These are phyloP conservation scores for Conchocele bisecta DNA, from an alignment of 2,888 invertebrate genomes.

Conservation along the genomic window DNA sequence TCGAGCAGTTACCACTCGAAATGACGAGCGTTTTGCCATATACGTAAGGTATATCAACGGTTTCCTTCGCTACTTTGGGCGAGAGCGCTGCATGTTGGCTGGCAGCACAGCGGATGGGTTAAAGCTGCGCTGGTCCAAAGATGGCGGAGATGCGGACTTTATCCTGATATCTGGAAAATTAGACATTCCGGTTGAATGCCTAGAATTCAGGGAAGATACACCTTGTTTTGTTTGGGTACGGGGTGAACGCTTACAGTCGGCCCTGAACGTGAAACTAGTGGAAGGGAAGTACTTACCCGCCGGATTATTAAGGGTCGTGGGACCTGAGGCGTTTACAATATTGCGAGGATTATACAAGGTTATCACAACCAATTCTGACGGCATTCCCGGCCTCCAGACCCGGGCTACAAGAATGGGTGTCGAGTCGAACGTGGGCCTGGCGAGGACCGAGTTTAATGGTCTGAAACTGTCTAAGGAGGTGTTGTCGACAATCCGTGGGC, in stretches of 20 bases:
- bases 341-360: neutral
- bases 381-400: neutral
- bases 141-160: constrained; percentile 52
- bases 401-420: constrained; percentile 2
- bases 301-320: neutral
- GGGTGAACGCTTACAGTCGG: constrained; percentile 16
- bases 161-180: constrained; percentile 35
- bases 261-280: neutral
- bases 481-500: no score
- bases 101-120: constrained; percentile 47
- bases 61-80: constrained; percentile 28
- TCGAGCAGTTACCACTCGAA: neutral
- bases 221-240: constrained; percentile 49
- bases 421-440: constrained; percentile 17
- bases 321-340: constrained; percentile 20
- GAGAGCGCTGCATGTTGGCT: constrained; percentile 28
- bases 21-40: constrained; percentile 3
- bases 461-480: no score
- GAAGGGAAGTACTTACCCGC: constrained; percentile 15
- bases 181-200: constrained; percentile 18
- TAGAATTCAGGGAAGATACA: constrained; percentile 31
- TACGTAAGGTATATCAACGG: constrained; percentile 10
- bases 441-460: neutral
- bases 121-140: constrained; percentile 28
- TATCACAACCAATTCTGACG: neutral